These are phyloP conservation scores for Isaurus tuberculatus DNA, from an alignment of 92 coral and sea anemone species.

Conservation along the genomic window DNA sequence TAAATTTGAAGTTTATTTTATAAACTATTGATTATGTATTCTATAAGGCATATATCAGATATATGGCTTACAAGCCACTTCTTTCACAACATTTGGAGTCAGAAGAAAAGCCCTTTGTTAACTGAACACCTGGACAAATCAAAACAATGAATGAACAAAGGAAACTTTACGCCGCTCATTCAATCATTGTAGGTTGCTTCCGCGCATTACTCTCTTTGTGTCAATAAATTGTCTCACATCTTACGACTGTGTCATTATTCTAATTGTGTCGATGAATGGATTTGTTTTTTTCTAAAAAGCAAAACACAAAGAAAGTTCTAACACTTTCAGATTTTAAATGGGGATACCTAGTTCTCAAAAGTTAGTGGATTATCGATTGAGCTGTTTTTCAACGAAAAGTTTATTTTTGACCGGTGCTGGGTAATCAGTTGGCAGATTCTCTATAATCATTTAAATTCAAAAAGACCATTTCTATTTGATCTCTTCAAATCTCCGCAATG, in stretches of 20 bases:
- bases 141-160: constrained; percentile 14
- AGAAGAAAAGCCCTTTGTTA: constrained; percentile 19
- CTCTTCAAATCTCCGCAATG: too few species aligned
- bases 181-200: constrained; percentile 13
- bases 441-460: too few species aligned
- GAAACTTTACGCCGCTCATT: neutral
- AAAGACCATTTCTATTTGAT: too few species aligned
- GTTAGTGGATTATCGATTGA: too few species aligned
- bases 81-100: neutral
- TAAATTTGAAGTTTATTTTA: too few species aligned
- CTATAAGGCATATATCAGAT: neutral
- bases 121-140: constrained; percentile 43
- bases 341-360: too few species aligned
- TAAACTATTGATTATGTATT: neutral
- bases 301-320: too few species aligned
- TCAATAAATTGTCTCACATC: neutral
- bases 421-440: too few species aligned
- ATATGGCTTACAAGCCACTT: neutral
- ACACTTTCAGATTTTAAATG: too few species aligned
- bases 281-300: neutral
- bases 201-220: constrained; percentile 9
- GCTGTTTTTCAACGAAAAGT: too few species aligned
- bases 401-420: too few species aligned
- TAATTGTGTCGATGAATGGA: constrained; percentile 13
- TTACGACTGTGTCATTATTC: neutral